phyloP scores from a whole-genome alignment of 1,140 invertebrate species.

The Nebria ingens region DNA sequence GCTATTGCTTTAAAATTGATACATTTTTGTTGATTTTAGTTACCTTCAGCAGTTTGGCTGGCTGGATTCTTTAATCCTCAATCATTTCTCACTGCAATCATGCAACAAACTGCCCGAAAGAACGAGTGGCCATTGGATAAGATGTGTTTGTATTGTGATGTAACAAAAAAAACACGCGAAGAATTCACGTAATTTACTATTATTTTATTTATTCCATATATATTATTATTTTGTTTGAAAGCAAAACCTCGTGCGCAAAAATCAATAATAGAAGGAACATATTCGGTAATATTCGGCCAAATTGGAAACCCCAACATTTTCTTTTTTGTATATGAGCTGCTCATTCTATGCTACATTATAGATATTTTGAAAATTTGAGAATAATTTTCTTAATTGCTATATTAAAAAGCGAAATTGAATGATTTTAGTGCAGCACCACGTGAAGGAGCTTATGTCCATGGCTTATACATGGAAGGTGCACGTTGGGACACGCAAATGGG shows the following conservation, averaged over 20 bases:
- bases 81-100: slow-evolving; percentile 92
- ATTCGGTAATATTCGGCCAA: too few species aligned
- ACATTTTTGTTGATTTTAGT: slow-evolving; percentile 31
- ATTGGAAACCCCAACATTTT: too few species aligned
- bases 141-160: slow-evolving; percentile 90
- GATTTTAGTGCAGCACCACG: slow-evolving; percentile 61
- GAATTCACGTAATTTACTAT: slow-evolving; percentile 37
- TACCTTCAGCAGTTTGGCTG: slow-evolving; percentile 82
- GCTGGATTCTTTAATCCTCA: slow-evolving; percentile 95
- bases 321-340: neutral
- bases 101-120: slow-evolving; percentile 91
- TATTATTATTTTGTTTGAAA: neutral
- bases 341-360: neutral
- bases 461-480: slow-evolving; percentile 88
- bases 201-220: neutral
- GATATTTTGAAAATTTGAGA: too few species aligned
- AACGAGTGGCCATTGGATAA: slow-evolving; percentile 94
- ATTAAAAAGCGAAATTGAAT: too few species aligned
- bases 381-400: too few species aligned
- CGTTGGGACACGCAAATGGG: slow-evolving; percentile 74
- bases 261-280: too few species aligned
- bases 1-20: neutral
- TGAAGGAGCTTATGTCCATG: slow-evolving; percentile 85
- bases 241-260: too few species aligned
- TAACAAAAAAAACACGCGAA: slow-evolving; percentile 82